phyloP scores from a whole-genome alignment of 2,888 invertebrate species.

The Pollenia angustigena region DNA sequence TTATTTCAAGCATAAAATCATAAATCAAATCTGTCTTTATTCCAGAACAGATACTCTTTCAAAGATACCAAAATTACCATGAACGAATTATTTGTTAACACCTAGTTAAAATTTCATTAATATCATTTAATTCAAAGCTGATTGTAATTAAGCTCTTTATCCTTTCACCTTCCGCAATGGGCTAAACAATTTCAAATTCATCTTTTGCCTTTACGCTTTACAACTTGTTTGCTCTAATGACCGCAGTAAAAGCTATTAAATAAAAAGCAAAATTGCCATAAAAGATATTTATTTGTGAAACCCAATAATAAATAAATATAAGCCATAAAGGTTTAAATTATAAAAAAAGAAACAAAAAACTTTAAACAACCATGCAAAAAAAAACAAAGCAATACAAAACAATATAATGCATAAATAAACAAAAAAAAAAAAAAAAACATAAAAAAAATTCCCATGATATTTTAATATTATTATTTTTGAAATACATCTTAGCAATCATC shows the following conservation, averaged over 20 bases:
- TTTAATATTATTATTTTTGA: slow-evolving; percentile 18
- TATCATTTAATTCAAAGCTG: too few relatives aligned
- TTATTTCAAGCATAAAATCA: too few relatives aligned
- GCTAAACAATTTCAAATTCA: background rate
- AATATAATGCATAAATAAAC: background rate
- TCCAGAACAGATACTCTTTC: too few relatives aligned
- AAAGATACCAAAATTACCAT: too few relatives aligned
- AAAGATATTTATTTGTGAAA: slow-evolving; percentile 29
- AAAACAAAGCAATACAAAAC: background rate
- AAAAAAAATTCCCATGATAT: slow-evolving; percentile 33
- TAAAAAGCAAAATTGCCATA: slow-evolving; percentile 25
- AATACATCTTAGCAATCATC: slow-evolving; percentile 32
- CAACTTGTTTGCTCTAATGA: slow-evolving; percentile 28
- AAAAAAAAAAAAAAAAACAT: background rate
- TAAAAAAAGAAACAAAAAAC: background rate
- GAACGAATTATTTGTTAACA: too few relatives aligned
- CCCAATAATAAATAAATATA: slow-evolving; percentile 20
- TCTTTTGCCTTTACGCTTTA: background rate
- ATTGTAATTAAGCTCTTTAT: too few relatives aligned
- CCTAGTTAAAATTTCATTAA: too few relatives aligned
- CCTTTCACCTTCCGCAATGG: too few relatives aligned
- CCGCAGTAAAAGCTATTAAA: slow-evolving; percentile 35
- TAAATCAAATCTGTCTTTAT: too few relatives aligned
- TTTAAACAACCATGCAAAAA: background rate
- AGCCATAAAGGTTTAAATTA: background rate